Evolutionary conservation across 2,113 vertebrate species (phyloP).

Genomic region (Peucedramus taeniatus): DNA sequence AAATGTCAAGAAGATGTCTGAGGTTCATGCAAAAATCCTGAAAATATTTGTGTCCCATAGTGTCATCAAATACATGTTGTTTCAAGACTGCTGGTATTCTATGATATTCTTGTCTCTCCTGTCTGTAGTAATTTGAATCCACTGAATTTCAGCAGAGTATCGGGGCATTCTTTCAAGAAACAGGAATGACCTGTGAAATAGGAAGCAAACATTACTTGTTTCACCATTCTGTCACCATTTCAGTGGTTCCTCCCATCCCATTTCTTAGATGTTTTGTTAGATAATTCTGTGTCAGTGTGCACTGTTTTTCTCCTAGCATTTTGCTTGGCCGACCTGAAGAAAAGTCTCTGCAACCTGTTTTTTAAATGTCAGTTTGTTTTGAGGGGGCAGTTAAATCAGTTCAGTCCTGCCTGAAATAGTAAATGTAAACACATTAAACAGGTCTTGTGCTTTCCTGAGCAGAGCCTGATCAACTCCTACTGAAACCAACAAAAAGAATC

Average conservation of each 20-base stretch:
- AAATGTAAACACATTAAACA: not conserved
- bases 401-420: constrained; percentile 7
- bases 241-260: not conserved
- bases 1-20: not conserved
- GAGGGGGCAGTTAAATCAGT: not conserved
- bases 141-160: not conserved
- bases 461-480: not conserved
- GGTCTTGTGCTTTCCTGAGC: not conserved
- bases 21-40: not conserved
- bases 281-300: not conserved
- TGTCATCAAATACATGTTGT: not conserved
- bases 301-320: not conserved
- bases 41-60: not conserved
- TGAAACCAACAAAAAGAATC: not conserved
- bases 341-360: not conserved
- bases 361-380: constrained; percentile 31
- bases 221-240: not conserved
- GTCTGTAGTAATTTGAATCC: not conserved
- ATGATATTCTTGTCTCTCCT: not conserved
- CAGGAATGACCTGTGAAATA: not conserved
- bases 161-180: not conserved
- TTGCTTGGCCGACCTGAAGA: not conserved
- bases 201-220: not conserved
- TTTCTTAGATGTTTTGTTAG: not conserved
- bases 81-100: not conserved